Evolutionary conservation across 1,140 invertebrate species (phyloP).

Genomic region (Drosophila truncata): DNA sequence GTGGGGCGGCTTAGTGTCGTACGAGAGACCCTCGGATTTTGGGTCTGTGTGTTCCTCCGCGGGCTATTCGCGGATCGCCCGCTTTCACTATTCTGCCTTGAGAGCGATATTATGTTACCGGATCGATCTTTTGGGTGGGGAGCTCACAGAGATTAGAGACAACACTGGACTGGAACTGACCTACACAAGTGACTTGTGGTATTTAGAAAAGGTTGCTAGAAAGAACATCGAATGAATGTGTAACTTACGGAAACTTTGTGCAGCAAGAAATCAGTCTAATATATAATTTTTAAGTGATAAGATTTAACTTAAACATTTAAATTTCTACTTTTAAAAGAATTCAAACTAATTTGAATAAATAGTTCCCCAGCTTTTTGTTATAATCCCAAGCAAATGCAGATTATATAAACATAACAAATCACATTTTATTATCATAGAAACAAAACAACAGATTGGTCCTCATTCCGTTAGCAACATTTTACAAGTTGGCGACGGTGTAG

Average conservation of each 20-base stretch:
- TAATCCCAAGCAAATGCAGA: neutral
- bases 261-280: neutral
- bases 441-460: conserved; percentile 9
- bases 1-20: conserved; percentile 71
- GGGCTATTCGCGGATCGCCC: conserved; percentile 40
- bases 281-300: neutral
- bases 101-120: conserved; percentile 41
- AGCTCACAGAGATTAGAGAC: conserved; percentile 13
- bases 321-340: neutral
- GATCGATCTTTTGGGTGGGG: conserved; percentile 3
- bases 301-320: neutral
- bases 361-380: neutral
- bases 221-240: neutral
- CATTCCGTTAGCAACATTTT: conserved; percentile 11
- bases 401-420: conserved; percentile 44
- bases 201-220: neutral
- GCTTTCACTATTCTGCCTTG: conserved; percentile 81
- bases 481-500: conserved; percentile 66
- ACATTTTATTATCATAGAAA: conserved; percentile 64
- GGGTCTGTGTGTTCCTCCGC: conserved; percentile 31
- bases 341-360: neutral
- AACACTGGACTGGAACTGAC: conserved; percentile 20
- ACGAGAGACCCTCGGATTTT: conserved; percentile 50
- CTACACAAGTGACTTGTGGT: conserved; percentile 18
- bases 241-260: too few relatives aligned